Evolutionary conservation across 2,888 invertebrate genomes (phyloP), one percentile per base, ranked within the genome.

Genomic region (Pediacus dermestoides): DNA sequence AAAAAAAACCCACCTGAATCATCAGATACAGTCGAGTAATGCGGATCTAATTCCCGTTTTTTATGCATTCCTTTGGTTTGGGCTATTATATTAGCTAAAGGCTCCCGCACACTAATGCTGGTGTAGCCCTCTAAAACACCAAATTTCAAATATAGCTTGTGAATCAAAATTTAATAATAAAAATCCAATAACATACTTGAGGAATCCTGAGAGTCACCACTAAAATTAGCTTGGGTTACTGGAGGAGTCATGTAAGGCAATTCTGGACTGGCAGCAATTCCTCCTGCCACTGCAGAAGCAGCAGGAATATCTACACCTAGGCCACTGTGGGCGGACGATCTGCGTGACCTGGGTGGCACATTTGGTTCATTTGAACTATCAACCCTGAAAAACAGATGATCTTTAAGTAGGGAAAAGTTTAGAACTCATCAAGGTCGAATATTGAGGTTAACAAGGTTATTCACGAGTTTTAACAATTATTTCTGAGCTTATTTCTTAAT

Each of bases 1-100:
- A 6, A 18, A 18, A 18, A 18, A 7, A 6, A 18, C 21, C 30
- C 67, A 88, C 88, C 88, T 25, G 90, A 90, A 70, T 91, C 91
- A 66, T 91, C 91, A 0, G 90, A 90, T 1, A 90, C 89, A 1
- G 89, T 88, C n/a, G 90, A 87, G 64, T 91, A 91, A 68, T 89
- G 88, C 1, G 82, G 77, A 66, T 83, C 82, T 18, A 70, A 61
- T 11, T 52, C 66, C 42, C 55, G 66, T 58, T 61, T 69, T 60
- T 61, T 53, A 74, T 30, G 52, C 60, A 44, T 64, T 61, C 71
- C 70, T 44, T 72, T 71, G 0, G 81, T 81, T 64, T 81, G 80
- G 31, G 81, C 82, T 50, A 85, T 77, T 47, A 85, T 81, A 61
- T 82, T 82, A 2, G 89, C 88, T 44, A 92, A 70, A 1, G 92